Evolutionary conservation across 2,797 vertebrate species (phyloP), one percentile per base, ranked within the genome.

Genomic region (Acestrorhynchus altus): DNA sequence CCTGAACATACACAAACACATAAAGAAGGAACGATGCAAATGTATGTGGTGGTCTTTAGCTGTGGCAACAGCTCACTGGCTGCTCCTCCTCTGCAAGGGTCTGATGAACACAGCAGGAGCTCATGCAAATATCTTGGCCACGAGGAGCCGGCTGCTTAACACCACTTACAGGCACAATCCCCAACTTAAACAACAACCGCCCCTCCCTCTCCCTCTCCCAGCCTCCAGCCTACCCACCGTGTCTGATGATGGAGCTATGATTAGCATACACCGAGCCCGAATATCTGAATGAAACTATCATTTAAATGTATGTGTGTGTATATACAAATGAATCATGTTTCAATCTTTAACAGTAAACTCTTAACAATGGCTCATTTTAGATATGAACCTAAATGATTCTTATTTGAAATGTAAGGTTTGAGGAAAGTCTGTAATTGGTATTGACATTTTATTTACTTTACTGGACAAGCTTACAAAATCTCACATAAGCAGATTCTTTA

Each of bases 101-200:
- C 74, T 26, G 68, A 47, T 63, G 31, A 77, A 18, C 68, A 73
- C 76, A 59, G 61, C 76, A 67, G 49, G 40, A 74, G 54, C 75
- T 71, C 74, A 79, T 79, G 79, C 73, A 84, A 81, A 84, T 81
- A 76, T 81, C 76, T 72, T 60, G 57, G 26, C 69, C 7, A 26
- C 13, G 63, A 74, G 56, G 47, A 61, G 65, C 31, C 1, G 1
- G 42, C 47, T 40, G 75, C 65, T 73, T 79, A 81, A 81, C 56
- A 56, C 79, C 68, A 72, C 61, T 81, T 60, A 60, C 35, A 1
- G 61, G 22, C 18, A 40, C 78, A 70, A 73, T 68, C 79, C 61
- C 42, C 39, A 35, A 64, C 60, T 64, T 60, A 68, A 77, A 69
- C 68, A 74, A 35, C 31, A 2, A 35, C 31, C 31, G 6, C 31